Evolutionary conservation across 2,797 vertebrate species (phyloP).

Genomic region (Hephaestus fuliginosus): DNA sequence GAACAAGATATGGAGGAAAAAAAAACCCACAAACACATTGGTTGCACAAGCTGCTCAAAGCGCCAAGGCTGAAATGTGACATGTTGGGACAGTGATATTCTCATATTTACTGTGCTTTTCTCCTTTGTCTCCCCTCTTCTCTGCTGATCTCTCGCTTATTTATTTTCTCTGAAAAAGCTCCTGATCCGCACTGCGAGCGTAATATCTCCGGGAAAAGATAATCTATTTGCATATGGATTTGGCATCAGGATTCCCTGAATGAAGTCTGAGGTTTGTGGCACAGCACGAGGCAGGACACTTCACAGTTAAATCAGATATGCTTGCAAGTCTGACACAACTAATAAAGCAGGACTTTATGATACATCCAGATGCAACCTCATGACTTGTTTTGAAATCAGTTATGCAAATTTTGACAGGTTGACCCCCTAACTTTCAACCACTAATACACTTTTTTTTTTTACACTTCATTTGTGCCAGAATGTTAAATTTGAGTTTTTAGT

Average conservation of each 20-base stretch:
- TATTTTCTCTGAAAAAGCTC: conserved; percentile 1
- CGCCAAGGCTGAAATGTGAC: conserved; percentile 37
- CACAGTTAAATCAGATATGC: conserved; percentile 56
- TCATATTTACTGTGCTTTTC: conserved; percentile 29
- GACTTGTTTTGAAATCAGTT: conserved; percentile 71
- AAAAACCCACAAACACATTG: conserved; percentile 1
- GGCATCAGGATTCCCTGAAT: conserved; percentile 26
- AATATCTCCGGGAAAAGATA: conserved; percentile 12
- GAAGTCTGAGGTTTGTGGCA: conserved; percentile 24
- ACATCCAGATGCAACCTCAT: conserved; percentile 40
- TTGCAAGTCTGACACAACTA: conserved; percentile 15
- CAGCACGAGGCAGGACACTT: conserved; percentile 28
- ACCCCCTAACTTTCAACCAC: conserved; percentile 54
- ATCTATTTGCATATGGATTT: conserved; percentile 57
- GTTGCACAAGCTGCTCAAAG: conserved; percentile 6
- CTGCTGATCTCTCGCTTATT: background rate
- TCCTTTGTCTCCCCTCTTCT: background rate
- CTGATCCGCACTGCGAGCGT: conserved; percentile 1
- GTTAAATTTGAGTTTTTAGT: conserved; percentile 58
- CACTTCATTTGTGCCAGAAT: conserved; percentile 53
- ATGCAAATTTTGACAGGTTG: conserved; percentile 79
- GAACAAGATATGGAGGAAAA: conserved; percentile 19
- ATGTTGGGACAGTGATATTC: conserved; percentile 45
- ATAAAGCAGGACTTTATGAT: conserved; percentile 49
- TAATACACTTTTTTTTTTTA: conserved; percentile 33